phyloP scores from a whole-genome alignment of 1,140 invertebrate genomes.

The Antheraea pernyi region DNA sequence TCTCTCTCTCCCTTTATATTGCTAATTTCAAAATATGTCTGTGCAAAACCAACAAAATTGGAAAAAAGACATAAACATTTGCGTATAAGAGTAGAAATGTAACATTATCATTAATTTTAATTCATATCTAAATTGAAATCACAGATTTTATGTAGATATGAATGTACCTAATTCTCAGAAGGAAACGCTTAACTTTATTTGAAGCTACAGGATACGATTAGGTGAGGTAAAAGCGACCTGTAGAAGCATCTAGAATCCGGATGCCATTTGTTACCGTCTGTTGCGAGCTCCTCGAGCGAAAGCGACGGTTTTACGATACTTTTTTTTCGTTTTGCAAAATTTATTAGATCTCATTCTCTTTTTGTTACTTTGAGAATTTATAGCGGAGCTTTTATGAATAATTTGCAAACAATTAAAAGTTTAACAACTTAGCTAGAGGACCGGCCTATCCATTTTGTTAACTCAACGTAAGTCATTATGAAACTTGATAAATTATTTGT shows the following conservation, averaged over 20 bases:
- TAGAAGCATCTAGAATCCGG: constrained; percentile 1
- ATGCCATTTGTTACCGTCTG: constrained; percentile 3
- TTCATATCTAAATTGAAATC: background rate
- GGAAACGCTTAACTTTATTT: background rate
- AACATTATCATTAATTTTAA: background rate
- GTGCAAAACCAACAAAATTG: too few relatives aligned
- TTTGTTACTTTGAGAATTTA: background rate
- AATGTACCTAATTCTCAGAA: background rate
- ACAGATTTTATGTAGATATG: background rate
- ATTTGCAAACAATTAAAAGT: constrained; percentile 1
- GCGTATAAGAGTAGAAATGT: too few relatives aligned
- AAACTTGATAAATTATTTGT: too few relatives aligned
- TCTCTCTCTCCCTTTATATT: too few relatives aligned
- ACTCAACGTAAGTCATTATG: too few relatives aligned
- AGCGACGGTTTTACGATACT: constrained; percentile 1
- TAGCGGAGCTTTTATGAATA: background rate
- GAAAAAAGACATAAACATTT: too few relatives aligned
- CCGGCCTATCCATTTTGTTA: too few relatives aligned
- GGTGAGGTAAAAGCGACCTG: background rate
- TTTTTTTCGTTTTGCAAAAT: background rate
- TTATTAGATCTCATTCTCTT: constrained; percentile 3
- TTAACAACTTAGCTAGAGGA: background rate
- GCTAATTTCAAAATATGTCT: too few relatives aligned
- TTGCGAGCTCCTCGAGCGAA: background rate
- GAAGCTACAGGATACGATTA: background rate